Percentiles rank a stretch among this genome's conserved stretches.
These are phyloP conservation scores for Strigops habroptila DNA, from an alignment of 2,113 vertebrate species.

Conservation along the genomic window DNA sequence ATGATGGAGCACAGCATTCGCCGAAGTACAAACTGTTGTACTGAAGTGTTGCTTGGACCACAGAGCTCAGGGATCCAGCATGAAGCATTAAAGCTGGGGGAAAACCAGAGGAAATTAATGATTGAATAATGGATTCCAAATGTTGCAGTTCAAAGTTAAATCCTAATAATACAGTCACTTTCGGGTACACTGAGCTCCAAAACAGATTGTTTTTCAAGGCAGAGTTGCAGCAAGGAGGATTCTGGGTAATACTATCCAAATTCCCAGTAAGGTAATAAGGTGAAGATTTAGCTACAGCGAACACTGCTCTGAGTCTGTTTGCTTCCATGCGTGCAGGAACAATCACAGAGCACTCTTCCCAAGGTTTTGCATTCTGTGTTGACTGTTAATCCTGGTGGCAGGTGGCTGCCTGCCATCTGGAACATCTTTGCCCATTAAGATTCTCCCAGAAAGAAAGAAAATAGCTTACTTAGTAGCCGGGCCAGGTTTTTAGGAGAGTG, in stretches of 20 bases:
- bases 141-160: slow-evolving; percentile 58
- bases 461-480: slow-evolving; percentile 21
- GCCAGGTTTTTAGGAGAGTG: slow-evolving; percentile 26
- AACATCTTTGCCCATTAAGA: slow-evolving; percentile 36
- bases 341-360: not conserved
- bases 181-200: slow-evolving; percentile 38
- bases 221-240: slow-evolving; percentile 22
- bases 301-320: not conserved
- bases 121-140: slow-evolving; percentile 63
- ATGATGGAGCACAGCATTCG: not conserved
- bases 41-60: slow-evolving; percentile 18
- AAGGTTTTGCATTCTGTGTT: not conserved
- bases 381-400: slow-evolving; percentile 32
- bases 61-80: slow-evolving; percentile 4
- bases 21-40: slow-evolving; percentile 1
- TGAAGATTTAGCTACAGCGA: slow-evolving; percentile 16
- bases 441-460: slow-evolving; percentile 46
- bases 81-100: slow-evolving; percentile 7
- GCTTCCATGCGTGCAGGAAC: not conserved
- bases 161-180: slow-evolving; percentile 48
- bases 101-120: slow-evolving; percentile 50
- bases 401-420: slow-evolving; percentile 57
- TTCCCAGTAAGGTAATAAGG: slow-evolving; percentile 61
- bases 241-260: slow-evolving; percentile 51
- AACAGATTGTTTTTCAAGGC: slow-evolving; percentile 64